Evolutionary conservation across 2,113 vertebrate species (phyloP), one percentile per base, ranked within the genome.

Genomic region (Eptesicus fuscus): DNA sequence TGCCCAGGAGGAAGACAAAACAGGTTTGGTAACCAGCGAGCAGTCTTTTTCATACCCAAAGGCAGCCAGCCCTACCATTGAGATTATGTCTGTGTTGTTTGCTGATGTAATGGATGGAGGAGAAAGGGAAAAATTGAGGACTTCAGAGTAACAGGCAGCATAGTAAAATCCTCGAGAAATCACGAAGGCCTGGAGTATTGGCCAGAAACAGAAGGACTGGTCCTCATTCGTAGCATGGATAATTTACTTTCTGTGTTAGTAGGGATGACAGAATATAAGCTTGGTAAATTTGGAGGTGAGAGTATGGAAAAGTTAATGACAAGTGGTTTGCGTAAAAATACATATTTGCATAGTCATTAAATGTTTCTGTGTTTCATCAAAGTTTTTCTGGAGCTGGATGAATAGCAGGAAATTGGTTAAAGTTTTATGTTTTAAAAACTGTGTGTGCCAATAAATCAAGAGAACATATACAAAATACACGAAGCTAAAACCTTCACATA

Each of bases 341-440:
- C 4, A 61, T 61, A 61, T 70, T 80, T 86, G 28, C 78, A 20
- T 9, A 76, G 9, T 79, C 30, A 85, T 74, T 85, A 93, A 56
- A 59, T 96, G 82, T 71, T 67, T 73, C 20, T 93, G 1, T 35
- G 40, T 80, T 83, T 76, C 17, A 73, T 59, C 32, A 80, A 67
- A 51, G n/a, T 63, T 85, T 78, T 95, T 97, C 71, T 47, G 32
- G 20, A 92, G 32, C 53, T 73, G 5, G 7, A 61, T 89, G 35
- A 83, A 63, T 44, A 85, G 14, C 5, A 73, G 13, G 32, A 87
- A 32, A n/a, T 70, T 28, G 63, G 1, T n/a, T 88, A 47, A 49
- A 17, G 9, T 88, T 93, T 74, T 80, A 32, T 79, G 49, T 73
- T 71, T 96, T 93, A 78, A 78, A 67, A 73, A 88, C 59, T 84